These are phyloP conservation scores for Dicrurus megarhynchus DNA, from an alignment of 2,113 vertebrate species.

Conservation along the genomic window DNA sequence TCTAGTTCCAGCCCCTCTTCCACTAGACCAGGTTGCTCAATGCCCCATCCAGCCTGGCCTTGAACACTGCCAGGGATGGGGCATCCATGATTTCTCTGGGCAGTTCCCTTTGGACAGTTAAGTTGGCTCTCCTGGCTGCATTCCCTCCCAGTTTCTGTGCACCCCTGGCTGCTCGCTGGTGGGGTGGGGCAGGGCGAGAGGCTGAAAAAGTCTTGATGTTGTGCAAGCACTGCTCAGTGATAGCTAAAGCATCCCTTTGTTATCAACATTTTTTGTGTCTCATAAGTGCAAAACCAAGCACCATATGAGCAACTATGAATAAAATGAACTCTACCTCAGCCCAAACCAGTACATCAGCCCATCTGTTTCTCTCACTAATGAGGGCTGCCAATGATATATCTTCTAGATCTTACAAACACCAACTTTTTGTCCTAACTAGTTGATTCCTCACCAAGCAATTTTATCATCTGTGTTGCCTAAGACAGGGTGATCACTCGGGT, in stretches of 20 bases:
- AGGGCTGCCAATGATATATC: not conserved
- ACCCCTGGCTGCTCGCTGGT: fast-evolving
- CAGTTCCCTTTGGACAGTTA: not conserved
- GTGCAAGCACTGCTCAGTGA: not conserved
- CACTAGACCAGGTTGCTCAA: not conserved
- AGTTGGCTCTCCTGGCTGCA: not conserved
- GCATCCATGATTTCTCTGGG: not conserved
- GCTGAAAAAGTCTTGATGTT: not conserved
- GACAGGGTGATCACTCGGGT: fast-evolving
- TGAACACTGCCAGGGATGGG: not conserved
- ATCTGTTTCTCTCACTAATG: not conserved
- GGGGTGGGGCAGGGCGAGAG: not conserved
- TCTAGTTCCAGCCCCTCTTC: not conserved
- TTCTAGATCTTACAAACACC: not conserved
- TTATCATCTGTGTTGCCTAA: not conserved
- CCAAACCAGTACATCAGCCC: not conserved
- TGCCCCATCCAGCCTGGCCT: not conserved
- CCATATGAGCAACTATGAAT: not conserved
- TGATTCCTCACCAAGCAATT: not conserved
- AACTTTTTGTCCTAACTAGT: not conserved
- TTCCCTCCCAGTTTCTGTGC: not conserved
- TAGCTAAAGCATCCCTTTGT: not conserved
- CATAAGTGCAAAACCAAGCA: not conserved
- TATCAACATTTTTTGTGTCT: not conserved
- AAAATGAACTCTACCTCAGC: not conserved